Evolutionary conservation across 2,113 vertebrate species (phyloP), one percentile per base, ranked within the genome.

Genomic region (Rhineura floridana): DNA sequence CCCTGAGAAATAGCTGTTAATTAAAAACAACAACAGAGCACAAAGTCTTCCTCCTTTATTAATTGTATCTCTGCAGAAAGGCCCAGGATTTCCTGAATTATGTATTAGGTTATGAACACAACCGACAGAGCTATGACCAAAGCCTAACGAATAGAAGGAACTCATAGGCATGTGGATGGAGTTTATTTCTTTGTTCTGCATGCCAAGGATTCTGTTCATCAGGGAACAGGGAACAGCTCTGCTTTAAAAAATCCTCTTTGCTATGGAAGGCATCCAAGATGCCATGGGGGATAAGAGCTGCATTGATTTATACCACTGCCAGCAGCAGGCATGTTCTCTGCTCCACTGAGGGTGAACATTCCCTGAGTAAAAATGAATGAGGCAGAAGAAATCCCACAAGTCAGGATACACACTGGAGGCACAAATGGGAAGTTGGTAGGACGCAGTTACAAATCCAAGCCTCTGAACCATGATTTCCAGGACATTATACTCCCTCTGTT

Each of bases 131-230:
- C 62, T 88, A 70, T 5, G 69, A 33, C 46, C 90, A 93, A 85
- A 81, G 88, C 30, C 76, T n/a, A 23, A n/a, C 4, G 79, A 78
- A 2, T 28, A 65, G 55, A 83, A n/a, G 30, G 17, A 84, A 44
- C 0, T 6, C 21, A 84, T 78, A 81, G 0, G 0, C 81, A 86
- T 0, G 55, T 4, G 21, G 23, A 67, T 46, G 52, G 88, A 91
- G 91, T 93, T 81, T 75, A 84, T 75, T 83, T 84, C 72, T 72
- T 42, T 28, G 77, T 93, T 89, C 91, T 92, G 86, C 89, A 78
- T 89, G 62, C 59, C 93, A 91, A 70, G 52, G 62, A 65, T 55
- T n/a, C 84, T 77, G 80, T 65, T 85, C 21, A 0, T 65, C 62
- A 80, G 88, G 50, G 39, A 86, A 86, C 76, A 84, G 69, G 72